A percentile compares a stretch with the other conserved stretches of the same genome.
Evolutionary conservation across 1,140 invertebrate genomes (phyloP).

Genomic region (Formica exsecta): DNA sequence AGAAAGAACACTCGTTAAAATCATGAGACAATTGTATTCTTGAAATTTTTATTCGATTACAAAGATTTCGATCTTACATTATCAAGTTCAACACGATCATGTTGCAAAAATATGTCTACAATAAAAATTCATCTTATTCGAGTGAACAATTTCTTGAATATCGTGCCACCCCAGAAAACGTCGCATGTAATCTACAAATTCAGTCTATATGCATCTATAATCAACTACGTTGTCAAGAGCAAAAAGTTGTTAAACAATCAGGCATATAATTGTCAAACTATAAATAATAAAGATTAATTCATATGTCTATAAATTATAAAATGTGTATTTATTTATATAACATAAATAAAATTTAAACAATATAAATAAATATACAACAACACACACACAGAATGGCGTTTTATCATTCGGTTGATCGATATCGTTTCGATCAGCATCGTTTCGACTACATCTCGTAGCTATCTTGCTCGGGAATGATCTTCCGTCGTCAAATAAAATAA

Average conservation of each 20-base stretch:
- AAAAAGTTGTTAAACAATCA: not conserved
- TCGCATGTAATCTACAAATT: not conserved
- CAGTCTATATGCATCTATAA: not conserved
- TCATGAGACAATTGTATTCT: too few relatives aligned
- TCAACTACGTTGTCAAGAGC: not conserved
- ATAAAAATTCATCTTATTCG: not conserved
- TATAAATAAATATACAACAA: not conserved
- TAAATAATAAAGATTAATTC: too few relatives aligned
- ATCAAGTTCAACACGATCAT: not conserved
- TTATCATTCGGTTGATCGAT: slow-evolving; percentile 9
- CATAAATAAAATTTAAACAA: slow-evolving; percentile 4
- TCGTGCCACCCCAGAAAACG: not conserved
- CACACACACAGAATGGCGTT: not conserved
- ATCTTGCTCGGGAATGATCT: not conserved
- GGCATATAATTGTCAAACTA: not conserved
- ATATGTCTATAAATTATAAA: not conserved
- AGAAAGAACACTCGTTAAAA: too few relatives aligned
- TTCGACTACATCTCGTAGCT: not conserved
- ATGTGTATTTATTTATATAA: not conserved
- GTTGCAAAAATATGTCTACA: slow-evolving; percentile 26
- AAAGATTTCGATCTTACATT: too few relatives aligned
- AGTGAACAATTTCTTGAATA: not conserved
- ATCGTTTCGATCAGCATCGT: not conserved
- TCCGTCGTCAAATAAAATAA: not conserved
- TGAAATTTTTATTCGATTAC: too few relatives aligned